A percentile compares a stretch with the other conserved stretches of the same genome.
Conservation (phyloP, 2,797 vertebrate species). For the Heterohyrax brucei region DNA sequence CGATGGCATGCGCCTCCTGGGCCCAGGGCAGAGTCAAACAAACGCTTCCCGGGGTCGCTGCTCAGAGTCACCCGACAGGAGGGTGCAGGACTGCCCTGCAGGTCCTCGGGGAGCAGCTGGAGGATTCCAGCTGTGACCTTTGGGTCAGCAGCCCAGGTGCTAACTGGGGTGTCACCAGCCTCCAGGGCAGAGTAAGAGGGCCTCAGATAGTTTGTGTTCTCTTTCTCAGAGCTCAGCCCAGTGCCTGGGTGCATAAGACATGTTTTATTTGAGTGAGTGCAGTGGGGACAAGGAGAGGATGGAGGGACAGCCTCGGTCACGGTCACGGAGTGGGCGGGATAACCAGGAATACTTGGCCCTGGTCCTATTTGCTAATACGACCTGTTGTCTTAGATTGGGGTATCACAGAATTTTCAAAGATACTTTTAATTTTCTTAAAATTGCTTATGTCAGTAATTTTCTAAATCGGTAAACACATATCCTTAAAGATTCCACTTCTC, state of each 20-base stretch:
- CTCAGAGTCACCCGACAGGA: too few relatives aligned
- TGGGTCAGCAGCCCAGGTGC: too few relatives aligned
- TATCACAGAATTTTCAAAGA: neutral
- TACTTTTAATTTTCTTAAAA: conserved; percentile 6
- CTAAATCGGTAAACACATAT: neutral
- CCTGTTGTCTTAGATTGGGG: neutral
- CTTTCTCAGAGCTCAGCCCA: neutral
- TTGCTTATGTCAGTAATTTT: conserved; percentile 13
- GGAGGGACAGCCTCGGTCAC: too few relatives aligned
- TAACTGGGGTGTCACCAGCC: too few relatives aligned
- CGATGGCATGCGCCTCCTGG: neutral
- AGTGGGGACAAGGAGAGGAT: neutral
- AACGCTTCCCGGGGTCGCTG: too few relatives aligned
- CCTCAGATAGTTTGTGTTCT: neutral
- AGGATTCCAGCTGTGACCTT: too few relatives aligned
- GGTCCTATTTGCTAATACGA: neutral
- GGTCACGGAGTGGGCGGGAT: rapidly evolving
- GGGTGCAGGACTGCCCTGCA: too few relatives aligned
- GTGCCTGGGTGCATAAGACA: neutral
- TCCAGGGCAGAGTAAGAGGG: neutral
- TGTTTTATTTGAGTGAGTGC: neutral
- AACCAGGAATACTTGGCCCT: neutral
- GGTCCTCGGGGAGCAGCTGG: too few relatives aligned
- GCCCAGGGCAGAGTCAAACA: neutral
- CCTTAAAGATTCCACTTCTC: neutral